phyloP scores from a whole-genome alignment of 1,140 invertebrate species.

The Acromyrmex charruanus region DNA sequence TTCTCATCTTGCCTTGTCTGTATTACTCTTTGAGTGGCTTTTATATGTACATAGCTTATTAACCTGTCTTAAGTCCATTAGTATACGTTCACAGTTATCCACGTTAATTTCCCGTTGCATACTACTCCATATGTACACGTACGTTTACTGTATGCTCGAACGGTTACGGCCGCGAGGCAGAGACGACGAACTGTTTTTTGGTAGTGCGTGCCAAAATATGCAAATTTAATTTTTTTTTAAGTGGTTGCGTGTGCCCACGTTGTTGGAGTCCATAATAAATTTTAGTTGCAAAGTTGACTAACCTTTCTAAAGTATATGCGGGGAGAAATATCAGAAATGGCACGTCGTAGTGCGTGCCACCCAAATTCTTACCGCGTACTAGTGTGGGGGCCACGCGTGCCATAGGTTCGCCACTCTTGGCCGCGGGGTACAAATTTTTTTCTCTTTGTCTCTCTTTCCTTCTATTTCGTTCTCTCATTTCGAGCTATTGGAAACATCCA shows the following conservation, averaged over 20 bases:
- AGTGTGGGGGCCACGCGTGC: constrained; percentile 2
- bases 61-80: constrained; percentile 58
- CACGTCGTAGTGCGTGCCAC: constrained; percentile 30
- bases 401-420: constrained; percentile 12
- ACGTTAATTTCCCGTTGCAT: constrained; percentile 60
- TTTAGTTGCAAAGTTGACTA: constrained; percentile 50
- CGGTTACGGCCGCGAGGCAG: constrained; percentile 45
- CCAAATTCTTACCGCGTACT: constrained; percentile 8
- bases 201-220: constrained; percentile 57
- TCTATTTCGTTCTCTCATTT: neutral
- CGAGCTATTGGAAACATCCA: constrained; percentile 11
- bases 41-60: constrained; percentile 47
- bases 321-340: constrained; percentile 31
- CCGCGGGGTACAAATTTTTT: constrained; percentile 8
- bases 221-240: constrained; percentile 54
- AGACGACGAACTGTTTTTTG: constrained; percentile 52
- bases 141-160: constrained; percentile 26
- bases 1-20: neutral
- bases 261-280: constrained; percentile 60
- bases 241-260: constrained; percentile 51
- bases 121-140: constrained; percentile 40
- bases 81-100: constrained; percentile 59
- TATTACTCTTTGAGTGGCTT: neutral
- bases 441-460: neutral
- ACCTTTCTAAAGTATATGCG: constrained; percentile 13